Base-by-base conservation (phyloP, 2,797 vertebrate genomes). In the Gambelia wislizenii region DNA sequence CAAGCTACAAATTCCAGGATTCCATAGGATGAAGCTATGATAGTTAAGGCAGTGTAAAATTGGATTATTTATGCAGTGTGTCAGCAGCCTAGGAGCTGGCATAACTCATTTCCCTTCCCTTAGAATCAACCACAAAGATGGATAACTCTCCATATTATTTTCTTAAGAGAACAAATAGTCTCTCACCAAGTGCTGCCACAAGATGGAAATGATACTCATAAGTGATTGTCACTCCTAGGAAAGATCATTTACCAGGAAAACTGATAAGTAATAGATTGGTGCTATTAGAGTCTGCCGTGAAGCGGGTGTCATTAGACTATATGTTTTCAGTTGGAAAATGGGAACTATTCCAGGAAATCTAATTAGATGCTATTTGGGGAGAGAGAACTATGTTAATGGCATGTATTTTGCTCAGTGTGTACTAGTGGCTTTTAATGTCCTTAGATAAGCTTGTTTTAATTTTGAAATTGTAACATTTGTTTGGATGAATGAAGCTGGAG, bases 371-470 rank as follows among this genome's bases (percentile, higher is more conserved):
- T 64, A 39, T 86, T 54, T 84, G 36, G 9, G 42, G 22, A 9
- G 42, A 47, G 8, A 61, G 12, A 87, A 84, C 36, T 59, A n/a
- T 27, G 13, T 18, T 54, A 84, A 85, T 18, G 20, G 75, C 13
- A 44, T 75, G 33, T 33, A 74, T 84, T 74, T 79, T 64, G 44
- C 13, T 61, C 69, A 59, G 30, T 27, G 69, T 49, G 44, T 49
- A 49, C 30, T 22, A 74, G 39, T 25, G 9, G 54, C 25, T 67
- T 78, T 87, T 84, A 30, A 2, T 22, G 14, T 61, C 59, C 78
- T 72, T 44, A 91, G 84, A 49, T 89, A n/a, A 87, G 77, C 6
- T 1, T 76, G 1, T 85, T 92, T 89, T 85, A 36, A 84, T 78
- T 77, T 74, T 61, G 67, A 82, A 74, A 27, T 27, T 59, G 80